Evolutionary conservation across 2,888 invertebrate genomes (phyloP).

Genomic region (Odontocerum albicorne): DNA sequence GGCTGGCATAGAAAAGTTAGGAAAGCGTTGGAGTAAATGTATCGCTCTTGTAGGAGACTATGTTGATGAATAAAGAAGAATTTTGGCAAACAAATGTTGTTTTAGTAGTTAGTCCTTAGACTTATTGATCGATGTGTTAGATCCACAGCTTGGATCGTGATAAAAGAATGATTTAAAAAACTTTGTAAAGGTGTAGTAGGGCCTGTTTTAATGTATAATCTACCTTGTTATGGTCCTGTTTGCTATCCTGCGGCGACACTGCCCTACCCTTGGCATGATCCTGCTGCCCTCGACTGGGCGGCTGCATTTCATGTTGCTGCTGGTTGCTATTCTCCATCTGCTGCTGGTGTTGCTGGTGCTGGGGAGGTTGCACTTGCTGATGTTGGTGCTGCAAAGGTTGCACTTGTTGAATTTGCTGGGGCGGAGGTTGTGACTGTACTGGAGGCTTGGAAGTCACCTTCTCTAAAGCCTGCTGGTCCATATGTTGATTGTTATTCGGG

Average conservation of each 20-base stretch:
- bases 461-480: slow-evolving; percentile 23
- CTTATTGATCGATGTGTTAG: no score
- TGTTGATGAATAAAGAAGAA: no score
- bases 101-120: no score
- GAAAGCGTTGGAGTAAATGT: no score
- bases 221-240: slow-evolving; percentile 35
- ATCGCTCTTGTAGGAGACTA: no score
- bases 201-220: not conserved
- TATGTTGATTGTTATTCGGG: slow-evolving; percentile 26
- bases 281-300: not conserved
- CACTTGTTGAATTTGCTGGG: slow-evolving; percentile 34
- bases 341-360: slow-evolving; percentile 30
- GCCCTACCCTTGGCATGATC: slow-evolving; percentile 5
- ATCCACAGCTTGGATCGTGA: no score
- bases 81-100: no score
- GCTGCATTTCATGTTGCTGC: slow-evolving; percentile 4
- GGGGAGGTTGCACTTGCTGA: slow-evolving; percentile 19
- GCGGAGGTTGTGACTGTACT: slow-evolving; percentile 16
- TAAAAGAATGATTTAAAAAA: no score
- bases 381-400: slow-evolving; percentile 12
- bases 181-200: no score
- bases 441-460: slow-evolving; percentile 19
- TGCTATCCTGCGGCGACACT: slow-evolving; percentile 17
- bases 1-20: no score
- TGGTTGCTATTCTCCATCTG: not conserved